A percentile compares a stretch with the other conserved stretches of the same genome.
Evolutionary conservation across 37 sponge, comb jelly and placozoan species (phyloP).

Genomic region (Chondrosia reniformis): DNA sequence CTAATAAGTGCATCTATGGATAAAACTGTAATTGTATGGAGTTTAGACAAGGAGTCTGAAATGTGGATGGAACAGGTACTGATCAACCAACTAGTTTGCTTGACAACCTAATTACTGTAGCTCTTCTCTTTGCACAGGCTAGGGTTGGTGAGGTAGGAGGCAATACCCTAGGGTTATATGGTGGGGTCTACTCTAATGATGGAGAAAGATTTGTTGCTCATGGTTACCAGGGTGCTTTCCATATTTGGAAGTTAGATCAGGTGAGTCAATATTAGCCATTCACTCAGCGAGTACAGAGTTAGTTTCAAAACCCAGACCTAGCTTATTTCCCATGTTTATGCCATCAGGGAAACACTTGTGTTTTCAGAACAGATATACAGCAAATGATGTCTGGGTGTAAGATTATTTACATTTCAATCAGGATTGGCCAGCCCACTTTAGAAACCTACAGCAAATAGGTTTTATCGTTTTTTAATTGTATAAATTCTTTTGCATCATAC

Average conservation of each 20-base stretch:
- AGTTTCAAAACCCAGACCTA: too few relatives aligned
- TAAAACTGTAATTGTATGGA: constrained; percentile 88
- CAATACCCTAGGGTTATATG: constrained; percentile 85
- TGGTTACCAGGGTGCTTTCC: constrained; percentile 88
- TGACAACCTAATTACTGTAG: background rate
- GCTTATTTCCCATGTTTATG: too few relatives aligned
- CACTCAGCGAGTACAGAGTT: too few relatives aligned
- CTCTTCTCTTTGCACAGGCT: constrained; percentile 28
- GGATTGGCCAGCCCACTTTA: too few relatives aligned
- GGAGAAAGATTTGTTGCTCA: constrained; percentile 75
- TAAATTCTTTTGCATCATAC: too few relatives aligned
- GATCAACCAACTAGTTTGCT: background rate
- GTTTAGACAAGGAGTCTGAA: constrained; percentile 50
- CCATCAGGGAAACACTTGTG: too few relatives aligned
- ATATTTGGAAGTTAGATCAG: constrained; percentile 69
- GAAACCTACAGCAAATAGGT: too few relatives aligned
- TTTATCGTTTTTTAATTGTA: too few relatives aligned
- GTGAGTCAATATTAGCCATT: background rate
- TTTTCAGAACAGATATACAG: too few relatives aligned
- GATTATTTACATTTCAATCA: too few relatives aligned
- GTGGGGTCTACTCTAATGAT: constrained; percentile 63
- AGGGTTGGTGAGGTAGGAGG: constrained; percentile 94
- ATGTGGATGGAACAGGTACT: constrained; percentile 82
- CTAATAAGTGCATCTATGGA: constrained; percentile 89
- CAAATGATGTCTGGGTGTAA: too few relatives aligned